Evolutionary conservation across 2,113 vertebrate genomes (phyloP), one percentile per base, ranked within the genome.

Genomic region (Tamias sibiricus): DNA sequence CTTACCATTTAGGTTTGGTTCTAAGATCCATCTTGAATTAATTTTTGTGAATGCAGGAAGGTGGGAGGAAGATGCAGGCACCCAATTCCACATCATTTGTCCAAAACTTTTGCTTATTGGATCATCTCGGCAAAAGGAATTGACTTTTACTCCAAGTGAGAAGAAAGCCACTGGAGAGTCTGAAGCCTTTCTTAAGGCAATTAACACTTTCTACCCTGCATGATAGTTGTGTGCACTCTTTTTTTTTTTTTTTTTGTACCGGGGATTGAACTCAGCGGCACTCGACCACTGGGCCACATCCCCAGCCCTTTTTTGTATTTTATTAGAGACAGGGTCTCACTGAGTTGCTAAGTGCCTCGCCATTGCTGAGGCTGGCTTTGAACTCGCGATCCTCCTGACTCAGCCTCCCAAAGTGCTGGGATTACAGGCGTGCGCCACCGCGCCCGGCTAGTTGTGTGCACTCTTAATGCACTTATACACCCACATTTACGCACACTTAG

Each of bases 91-190:
- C 66, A 76, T 76, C 22, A 19, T 49, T 87, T 66, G 37, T 94
- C 86, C 76, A 74, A 85, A 95, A 52, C 8, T 6, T 66, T 68
- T 96, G 87, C 5, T 42, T 52, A 44, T 0, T 74, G 69, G 91
- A 59, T 83, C 47, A 6, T 59, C 80, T 71, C 10, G 0, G 57
- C 30, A 83, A 81, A 88, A 77, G 32, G 69, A 52, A 8, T 79
- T 81, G 47, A 64, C 42, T 86, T 95, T 92, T 79, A 88, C 42
- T 88, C 20, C 49, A 90, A 90, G 24, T 52, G n/a, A 57, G 72
- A 74, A 89, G 68, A 87, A 71, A 77, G 40, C 40, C 52, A 11
- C 92, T 66, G 47, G 26, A 54, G 44, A 52, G 44, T 49, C 54
- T 69, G 66, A 49, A 87, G 57, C 19, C 49, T 87, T 86, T 79